Base-by-base conservation (phyloP, 1,140 invertebrate genomes). In the Pantala flavescens region DNA sequence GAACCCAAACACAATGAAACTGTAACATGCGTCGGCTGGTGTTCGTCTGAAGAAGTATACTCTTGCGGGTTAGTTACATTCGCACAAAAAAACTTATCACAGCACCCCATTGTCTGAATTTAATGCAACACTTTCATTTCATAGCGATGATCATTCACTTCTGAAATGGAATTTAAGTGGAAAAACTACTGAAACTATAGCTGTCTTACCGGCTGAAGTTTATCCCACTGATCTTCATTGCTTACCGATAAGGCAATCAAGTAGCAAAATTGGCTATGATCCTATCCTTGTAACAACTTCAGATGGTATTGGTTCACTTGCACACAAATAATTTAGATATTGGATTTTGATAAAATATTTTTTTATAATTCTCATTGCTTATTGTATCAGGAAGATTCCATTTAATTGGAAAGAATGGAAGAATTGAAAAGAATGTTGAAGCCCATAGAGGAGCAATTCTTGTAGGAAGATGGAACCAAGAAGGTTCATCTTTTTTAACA, bases 401-500 rank as follows among this genome's bases (percentile, higher is more conserved):
- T 81, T 89, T 99, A 71, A 84, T 98, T 0, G 94, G 91, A 80
- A 90, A 91, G 81, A 91, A 88, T 81, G 96, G 96, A 10, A 86
- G 95, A 63, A 90, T 98, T 75, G 98, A 99, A 82, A 95, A 97
- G 81, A 92, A 87, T 78, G 89, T 98, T 0, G 91, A 93, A 72
- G 97, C 95, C 70, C 98, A 99, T 82, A 90, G 92, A 82, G 96
- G 92, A n/a, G 95, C 96, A 19, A 90, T 94, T 73, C 85, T 96
- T 7, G 86, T 88, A 24, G 91, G 90, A 14, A 88, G 87, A 80
- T 99, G 97, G 97, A 97, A 92, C 83, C 89, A 90, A 75, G 96
- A 98, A 85, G 97, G 95, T 7, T 90, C 93, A 70, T 93, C 94
- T 14, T 86, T 99, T 70, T 84, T 97, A 2, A 97, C 95, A 80